A percentile compares a stretch with the other conserved stretches of the same genome.
Conservation (phyloP, 2,113 vertebrate species). For the Atrichornis clamosus region DNA sequence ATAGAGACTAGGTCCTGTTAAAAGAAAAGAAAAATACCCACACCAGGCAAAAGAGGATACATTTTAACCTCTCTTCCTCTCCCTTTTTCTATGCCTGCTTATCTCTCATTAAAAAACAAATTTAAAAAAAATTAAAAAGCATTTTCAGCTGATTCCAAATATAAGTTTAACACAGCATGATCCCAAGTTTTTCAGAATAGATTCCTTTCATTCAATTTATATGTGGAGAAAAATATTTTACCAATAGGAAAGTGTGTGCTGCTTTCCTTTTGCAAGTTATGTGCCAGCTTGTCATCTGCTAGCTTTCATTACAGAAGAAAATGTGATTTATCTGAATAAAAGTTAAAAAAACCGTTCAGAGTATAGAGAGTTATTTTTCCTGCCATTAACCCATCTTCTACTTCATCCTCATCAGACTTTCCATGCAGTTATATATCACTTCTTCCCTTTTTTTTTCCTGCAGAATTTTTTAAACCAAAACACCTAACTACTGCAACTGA, state of each 20-base stretch:
- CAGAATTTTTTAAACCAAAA: neutral
- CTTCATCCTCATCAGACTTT: neutral
- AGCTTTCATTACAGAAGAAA: neutral
- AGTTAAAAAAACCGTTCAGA: neutral
- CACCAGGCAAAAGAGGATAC: neutral
- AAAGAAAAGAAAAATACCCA: neutral
- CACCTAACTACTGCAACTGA: neutral
- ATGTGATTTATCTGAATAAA: neutral
- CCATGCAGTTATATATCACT: neutral
- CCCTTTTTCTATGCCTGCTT: neutral
- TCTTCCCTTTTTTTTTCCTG: neutral
- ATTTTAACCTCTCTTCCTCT: neutral
- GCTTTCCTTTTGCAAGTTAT: neutral
- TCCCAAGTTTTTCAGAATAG: neutral
- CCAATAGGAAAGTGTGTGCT: neutral
- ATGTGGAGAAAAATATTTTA: neutral
- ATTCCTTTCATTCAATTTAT: neutral
- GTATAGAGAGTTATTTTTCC: neutral
- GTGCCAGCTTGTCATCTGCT: neutral
- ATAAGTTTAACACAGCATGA: neutral
- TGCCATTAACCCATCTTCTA: neutral
- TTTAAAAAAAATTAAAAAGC: neutral
- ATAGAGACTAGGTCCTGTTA: rapidly evolving
- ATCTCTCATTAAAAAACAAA: neutral
- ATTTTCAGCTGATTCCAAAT: neutral